Evolutionary conservation across 2,797 vertebrate species (phyloP).

Genomic region (Saxicola maurus): DNA sequence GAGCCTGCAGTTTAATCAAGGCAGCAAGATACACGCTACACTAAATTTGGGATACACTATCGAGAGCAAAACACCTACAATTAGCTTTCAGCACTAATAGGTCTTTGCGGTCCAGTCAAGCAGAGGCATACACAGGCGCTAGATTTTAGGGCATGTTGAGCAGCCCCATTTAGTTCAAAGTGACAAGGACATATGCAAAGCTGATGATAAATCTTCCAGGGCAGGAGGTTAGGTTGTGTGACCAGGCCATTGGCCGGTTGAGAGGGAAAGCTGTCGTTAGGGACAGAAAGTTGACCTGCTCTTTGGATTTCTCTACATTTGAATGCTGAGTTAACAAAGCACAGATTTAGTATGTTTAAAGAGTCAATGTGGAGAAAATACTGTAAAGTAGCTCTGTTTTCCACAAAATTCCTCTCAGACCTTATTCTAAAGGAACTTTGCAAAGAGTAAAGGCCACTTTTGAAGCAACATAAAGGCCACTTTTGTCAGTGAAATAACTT

Average conservation of each 20-base stretch:
- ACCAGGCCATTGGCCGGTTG: slow-evolving; percentile 34
- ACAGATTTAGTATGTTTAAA: slow-evolving; percentile 63
- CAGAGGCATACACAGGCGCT: neutral
- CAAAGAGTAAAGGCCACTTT: slow-evolving; percentile 64
- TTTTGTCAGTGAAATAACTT: slow-evolving; percentile 67
- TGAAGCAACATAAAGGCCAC: slow-evolving; percentile 52
- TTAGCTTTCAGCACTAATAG: neutral
- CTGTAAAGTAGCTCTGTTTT: slow-evolving; percentile 63
- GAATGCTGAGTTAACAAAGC: slow-evolving; percentile 65
- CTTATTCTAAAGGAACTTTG: slow-evolving; percentile 60
- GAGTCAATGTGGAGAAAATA: slow-evolving; percentile 53
- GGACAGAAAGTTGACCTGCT: slow-evolving; percentile 50
- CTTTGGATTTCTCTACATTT: slow-evolving; percentile 61
- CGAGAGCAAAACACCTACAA: neutral
- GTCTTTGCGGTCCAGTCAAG: accelerated
- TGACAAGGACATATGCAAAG: slow-evolving; percentile 6
- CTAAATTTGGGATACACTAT: neutral
- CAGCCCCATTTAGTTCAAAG: slow-evolving; percentile 24
- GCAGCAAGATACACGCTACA: accelerated
- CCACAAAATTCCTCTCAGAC: slow-evolving; percentile 38
- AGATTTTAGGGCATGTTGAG: neutral
- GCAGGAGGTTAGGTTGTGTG: slow-evolving; percentile 57
- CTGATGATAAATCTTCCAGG: slow-evolving; percentile 63
- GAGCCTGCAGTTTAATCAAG: neutral
- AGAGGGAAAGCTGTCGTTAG: slow-evolving; percentile 46